Evolutionary conservation across 2,797 vertebrate species (phyloP).

Genomic region (Uromys caudimaculatus): DNA sequence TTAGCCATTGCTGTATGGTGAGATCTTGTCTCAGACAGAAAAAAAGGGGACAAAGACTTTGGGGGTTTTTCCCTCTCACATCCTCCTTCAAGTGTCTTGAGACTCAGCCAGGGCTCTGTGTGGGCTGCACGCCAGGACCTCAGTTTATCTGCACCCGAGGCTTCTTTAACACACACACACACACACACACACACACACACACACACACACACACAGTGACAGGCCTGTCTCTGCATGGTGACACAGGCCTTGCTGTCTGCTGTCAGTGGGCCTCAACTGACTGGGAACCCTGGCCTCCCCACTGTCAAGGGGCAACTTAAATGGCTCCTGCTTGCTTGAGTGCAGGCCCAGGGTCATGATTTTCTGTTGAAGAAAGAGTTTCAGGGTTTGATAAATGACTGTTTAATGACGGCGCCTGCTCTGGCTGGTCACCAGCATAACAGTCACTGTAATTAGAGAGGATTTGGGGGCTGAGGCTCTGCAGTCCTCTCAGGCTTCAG

Average conservation of each 20-base stretch:
- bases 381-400: slow-evolving; percentile 60
- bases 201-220: not conserved
- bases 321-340: not conserved
- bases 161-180: not conserved
- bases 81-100: accelerated
- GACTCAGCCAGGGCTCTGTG: not conserved
- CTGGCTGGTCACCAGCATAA: not conserved
- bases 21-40: not conserved
- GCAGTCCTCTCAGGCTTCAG: not conserved
- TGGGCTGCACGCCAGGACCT: no score
- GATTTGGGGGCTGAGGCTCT: not conserved
- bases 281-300: not conserved
- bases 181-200: accelerated
- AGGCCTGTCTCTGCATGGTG: not conserved
- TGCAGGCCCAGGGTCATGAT: not conserved
- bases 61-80: not conserved
- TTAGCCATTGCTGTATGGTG: not conserved
- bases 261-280: not conserved
- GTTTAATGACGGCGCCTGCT: not conserved
- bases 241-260: not conserved
- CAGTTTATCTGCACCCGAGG: not conserved
- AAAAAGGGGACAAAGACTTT: not conserved
- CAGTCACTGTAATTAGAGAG: slow-evolving; percentile 33
- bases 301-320: not conserved
- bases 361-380: not conserved